A percentile compares a stretch with the other conserved stretches of the same genome.
phyloP scores from a whole-genome alignment of 2,797 vertebrate genomes.

The Crax fasciolata region DNA sequence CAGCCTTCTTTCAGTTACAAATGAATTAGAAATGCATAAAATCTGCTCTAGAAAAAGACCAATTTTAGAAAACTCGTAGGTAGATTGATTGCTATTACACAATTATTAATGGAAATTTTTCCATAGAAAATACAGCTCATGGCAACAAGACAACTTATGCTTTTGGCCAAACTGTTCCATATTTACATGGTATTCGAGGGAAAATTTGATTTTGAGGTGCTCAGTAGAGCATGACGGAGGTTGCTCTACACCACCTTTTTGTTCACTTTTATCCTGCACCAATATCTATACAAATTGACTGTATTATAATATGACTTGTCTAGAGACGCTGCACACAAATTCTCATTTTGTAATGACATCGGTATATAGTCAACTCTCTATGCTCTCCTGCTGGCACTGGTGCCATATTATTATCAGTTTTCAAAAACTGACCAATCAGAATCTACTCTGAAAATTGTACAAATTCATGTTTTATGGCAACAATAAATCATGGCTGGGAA shows the following conservation, averaged over 20 bases:
- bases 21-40: not conserved
- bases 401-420: not conserved
- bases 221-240: not conserved
- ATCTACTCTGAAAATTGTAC: constrained; percentile 88
- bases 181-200: not conserved
- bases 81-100: not conserved
- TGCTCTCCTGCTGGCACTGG: not conserved
- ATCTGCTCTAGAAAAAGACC: not conserved
- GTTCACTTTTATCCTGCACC: not conserved
- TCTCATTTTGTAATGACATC: not conserved
- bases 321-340: not conserved
- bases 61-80: not conserved
- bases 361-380: not conserved
- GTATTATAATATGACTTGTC: not conserved
- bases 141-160: not conserved
- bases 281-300: not conserved
- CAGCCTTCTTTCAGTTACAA: not conserved
- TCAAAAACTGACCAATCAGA: constrained; percentile 89
- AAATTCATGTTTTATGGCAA: constrained; percentile 83
- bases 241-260: not conserved
- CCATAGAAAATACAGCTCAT: not conserved
- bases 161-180: not conserved
- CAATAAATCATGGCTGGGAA: constrained; percentile 85
- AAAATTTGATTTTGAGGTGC: not conserved
- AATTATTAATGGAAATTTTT: not conserved